phyloP scores from a whole-genome alignment of 1,140 invertebrate species.

The Lepidurus couesii region DNA sequence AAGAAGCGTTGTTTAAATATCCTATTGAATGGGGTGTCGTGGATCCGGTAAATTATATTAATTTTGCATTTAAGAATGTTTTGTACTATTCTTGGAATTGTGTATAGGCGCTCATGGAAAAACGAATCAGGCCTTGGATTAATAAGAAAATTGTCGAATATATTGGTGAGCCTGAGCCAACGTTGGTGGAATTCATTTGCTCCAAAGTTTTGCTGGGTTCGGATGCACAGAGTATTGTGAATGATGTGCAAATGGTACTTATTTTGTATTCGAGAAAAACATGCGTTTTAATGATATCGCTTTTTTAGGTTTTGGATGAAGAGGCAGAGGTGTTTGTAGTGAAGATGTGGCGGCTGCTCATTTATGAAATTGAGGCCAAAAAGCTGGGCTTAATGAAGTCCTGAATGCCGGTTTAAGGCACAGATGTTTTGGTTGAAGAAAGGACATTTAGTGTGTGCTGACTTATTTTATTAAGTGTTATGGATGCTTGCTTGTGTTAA shows the following conservation, averaged over 20 bases:
- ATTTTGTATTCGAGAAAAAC: no score
- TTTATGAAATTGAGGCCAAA: constrained; percentile 98
- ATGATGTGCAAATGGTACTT: constrained; percentile 95
- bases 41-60: constrained; percentile 56
- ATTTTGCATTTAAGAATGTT: neutral
- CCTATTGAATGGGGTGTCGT: constrained; percentile 86
- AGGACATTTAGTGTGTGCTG: neutral
- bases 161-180: constrained; percentile 98
- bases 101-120: constrained; percentile 78
- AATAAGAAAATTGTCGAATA: constrained; percentile 99
- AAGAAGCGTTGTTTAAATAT: constrained; percentile 90
- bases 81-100: constrained; percentile 23
- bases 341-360: constrained; percentile 98
- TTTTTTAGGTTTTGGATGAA: constrained; percentile 87
- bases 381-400: constrained; percentile 62
- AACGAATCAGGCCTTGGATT: constrained; percentile 96
- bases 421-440: neutral
- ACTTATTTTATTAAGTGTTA: constrained; percentile 1
- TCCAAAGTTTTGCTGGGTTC: constrained; percentile 91
- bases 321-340: constrained; percentile 99
- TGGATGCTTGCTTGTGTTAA: neutral
- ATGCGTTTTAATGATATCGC: no score
- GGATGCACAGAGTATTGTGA: constrained; percentile 85
- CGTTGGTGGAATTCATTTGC: constrained; percentile 97
- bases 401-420: neutral